Evolutionary conservation across 2,797 vertebrate species (phyloP).

Genomic region (Pseudochirops corinnae): DNA sequence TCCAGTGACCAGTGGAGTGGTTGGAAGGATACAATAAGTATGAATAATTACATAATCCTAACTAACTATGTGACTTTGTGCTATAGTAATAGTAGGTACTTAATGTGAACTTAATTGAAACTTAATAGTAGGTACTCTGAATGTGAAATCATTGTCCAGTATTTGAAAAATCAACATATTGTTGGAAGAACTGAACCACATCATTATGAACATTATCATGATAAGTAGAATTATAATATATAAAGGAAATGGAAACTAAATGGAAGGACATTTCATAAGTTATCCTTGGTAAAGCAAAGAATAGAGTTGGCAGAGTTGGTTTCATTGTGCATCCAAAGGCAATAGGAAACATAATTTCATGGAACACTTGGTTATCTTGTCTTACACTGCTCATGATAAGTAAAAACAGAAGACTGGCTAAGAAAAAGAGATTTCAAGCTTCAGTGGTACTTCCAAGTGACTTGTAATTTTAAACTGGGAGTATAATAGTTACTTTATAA

Average conservation of each 20-base stretch:
- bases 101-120: not conserved
- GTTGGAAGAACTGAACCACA: not conserved
- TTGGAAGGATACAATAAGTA: not conserved
- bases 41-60: not conserved
- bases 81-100: no score
- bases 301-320: not conserved
- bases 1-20: not conserved
- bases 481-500: constrained; percentile 25
- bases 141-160: not conserved
- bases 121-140: not conserved
- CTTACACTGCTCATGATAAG: not conserved
- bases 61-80: not conserved
- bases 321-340: not conserved
- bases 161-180: not conserved
- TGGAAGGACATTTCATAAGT: not conserved
- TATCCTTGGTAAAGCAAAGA: not conserved
- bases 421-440: not conserved
- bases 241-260: not conserved
- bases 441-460: not conserved
- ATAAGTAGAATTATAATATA: not conserved
- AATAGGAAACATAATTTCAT: not conserved
- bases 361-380: constrained; percentile 1
- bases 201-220: not conserved
- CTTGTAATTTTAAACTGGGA: not conserved
- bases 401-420: not conserved